Conservation (phyloP, 2,797 vertebrate genomes). For the Rhabdomys pumilio region DNA sequence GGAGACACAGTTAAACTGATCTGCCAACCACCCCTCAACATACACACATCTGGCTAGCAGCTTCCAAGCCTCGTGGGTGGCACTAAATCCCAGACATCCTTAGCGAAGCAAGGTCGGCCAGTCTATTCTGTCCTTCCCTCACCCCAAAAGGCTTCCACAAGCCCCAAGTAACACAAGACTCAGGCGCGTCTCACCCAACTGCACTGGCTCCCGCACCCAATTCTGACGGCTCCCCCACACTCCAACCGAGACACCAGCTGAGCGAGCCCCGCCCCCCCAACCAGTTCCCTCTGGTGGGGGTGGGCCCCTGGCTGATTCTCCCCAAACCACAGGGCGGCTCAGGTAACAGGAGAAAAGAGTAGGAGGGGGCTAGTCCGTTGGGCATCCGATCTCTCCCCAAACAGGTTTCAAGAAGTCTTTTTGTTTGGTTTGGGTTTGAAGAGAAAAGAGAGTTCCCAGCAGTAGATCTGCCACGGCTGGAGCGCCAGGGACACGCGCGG, state of each 20-base stretch:
- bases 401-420: conserved; percentile 86
- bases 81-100: conserved; percentile 80
- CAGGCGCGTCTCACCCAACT: not conserved
- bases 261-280: conserved; percentile 74
- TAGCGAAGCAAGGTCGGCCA: conserved; percentile 61
- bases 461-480: conserved; percentile 25
- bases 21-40: not conserved
- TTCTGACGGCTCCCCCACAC: conserved; percentile 41
- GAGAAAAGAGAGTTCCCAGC: conserved; percentile 55
- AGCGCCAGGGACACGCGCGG: conserved; percentile 57
- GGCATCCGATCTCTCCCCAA: conserved; percentile 85
- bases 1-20: conserved; percentile 52
- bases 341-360: conserved; percentile 77
- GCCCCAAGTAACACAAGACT: conserved; percentile 17
- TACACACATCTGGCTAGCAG: conserved; percentile 85
- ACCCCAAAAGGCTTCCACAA: conserved; percentile 52
- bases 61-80: conserved; percentile 84
- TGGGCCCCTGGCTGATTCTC: conserved; percentile 71
- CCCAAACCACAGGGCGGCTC: conserved; percentile 84
- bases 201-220: not conserved
- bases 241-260: conserved; percentile 66
- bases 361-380: conserved; percentile 76
- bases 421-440: conserved; percentile 78
- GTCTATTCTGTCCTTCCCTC: conserved; percentile 33
- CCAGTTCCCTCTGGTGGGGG: conserved; percentile 52